phyloP scores from a whole-genome alignment of 2,888 invertebrate genomes.

The Unio pictorum region DNA sequence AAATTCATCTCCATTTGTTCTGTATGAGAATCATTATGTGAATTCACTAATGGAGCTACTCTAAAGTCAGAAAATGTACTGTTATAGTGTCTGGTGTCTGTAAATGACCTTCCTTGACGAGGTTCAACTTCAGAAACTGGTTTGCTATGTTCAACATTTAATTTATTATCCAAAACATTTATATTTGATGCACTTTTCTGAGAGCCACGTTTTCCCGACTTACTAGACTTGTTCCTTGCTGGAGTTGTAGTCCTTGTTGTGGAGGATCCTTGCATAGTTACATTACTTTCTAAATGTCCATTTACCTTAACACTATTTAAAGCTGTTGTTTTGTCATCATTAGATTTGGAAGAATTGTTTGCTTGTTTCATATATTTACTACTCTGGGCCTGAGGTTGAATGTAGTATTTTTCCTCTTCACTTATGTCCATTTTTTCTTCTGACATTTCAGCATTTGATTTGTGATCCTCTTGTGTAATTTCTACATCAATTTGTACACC shows the following conservation, averaged over 20 bases:
- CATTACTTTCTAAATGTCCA: slow-evolving; percentile 23
- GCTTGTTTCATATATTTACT: slow-evolving; percentile 63
- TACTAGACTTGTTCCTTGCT: slow-evolving; percentile 4
- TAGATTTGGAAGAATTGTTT: slow-evolving; percentile 54
- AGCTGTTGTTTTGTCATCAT: slow-evolving; percentile 41
- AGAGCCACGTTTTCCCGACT: slow-evolving; percentile 17
- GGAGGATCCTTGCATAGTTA: slow-evolving; percentile 11
- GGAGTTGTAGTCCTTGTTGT: slow-evolving; percentile 32
- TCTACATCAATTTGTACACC: slow-evolving; percentile 9
- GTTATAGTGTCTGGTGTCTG: slow-evolving; percentile 28
- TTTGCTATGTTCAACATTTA: slow-evolving; percentile 21
- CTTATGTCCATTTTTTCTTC: slow-evolving; percentile 53
- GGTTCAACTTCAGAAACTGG: slow-evolving; percentile 28
- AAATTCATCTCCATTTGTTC: background rate
- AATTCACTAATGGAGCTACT: slow-evolving; percentile 23
- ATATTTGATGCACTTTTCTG: slow-evolving; percentile 35
- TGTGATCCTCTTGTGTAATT: slow-evolving; percentile 23
- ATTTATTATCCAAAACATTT: slow-evolving; percentile 17
- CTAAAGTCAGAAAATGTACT: slow-evolving; percentile 58
- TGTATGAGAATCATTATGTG: slow-evolving; percentile 16
- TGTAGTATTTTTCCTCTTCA: slow-evolving; percentile 37
- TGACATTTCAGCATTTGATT: slow-evolving; percentile 24
- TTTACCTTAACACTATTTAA: slow-evolving; percentile 32
- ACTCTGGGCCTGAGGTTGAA: slow-evolving; percentile 42
- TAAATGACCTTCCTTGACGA: slow-evolving; percentile 15